Percentiles rank a stretch among this genome's conserved stretches.
Conservation (phyloP, 2,113 vertebrate genomes). For the Zosterops japonicus region DNA sequence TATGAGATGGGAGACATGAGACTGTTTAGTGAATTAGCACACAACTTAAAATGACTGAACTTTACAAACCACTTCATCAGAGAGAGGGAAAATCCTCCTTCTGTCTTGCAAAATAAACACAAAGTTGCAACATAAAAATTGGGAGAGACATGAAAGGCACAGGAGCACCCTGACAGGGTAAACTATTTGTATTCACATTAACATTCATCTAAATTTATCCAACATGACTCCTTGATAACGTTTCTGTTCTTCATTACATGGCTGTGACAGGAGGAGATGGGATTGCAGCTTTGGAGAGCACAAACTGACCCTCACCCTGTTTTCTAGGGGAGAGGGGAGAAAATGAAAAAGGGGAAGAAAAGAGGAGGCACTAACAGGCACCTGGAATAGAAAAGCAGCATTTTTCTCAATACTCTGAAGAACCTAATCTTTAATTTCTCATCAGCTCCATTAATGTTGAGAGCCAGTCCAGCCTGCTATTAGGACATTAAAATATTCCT, state of each 20-base stretch:
- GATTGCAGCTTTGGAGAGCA: background rate
- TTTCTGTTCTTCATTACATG: background rate
- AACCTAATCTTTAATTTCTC: background rate
- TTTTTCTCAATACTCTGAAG: background rate
- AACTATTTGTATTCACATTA: background rate
- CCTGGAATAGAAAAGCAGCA: background rate
- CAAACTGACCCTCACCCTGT: background rate
- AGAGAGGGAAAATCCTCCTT: background rate
- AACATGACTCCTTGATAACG: background rate
- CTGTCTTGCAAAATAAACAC: background rate
- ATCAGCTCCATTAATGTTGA: background rate
- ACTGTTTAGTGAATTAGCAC: background rate
- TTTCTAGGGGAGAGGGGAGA: rapidly evolving
- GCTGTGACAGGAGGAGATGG: background rate
- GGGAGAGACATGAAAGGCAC: background rate
- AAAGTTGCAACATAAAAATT: rapidly evolving
- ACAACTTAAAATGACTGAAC: background rate
- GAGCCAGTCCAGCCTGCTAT: background rate
- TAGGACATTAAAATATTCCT: background rate
- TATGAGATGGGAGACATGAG: background rate
- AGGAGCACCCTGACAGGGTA: background rate
- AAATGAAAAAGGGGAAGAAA: background rate
- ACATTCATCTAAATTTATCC: background rate
- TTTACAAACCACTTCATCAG: background rate
- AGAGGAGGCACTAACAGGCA: background rate